Percentiles rank a stretch among this genome's conserved stretches.
Conservation (phyloP, 2,888 invertebrate genomes). For the Bellardia pandia region DNA sequence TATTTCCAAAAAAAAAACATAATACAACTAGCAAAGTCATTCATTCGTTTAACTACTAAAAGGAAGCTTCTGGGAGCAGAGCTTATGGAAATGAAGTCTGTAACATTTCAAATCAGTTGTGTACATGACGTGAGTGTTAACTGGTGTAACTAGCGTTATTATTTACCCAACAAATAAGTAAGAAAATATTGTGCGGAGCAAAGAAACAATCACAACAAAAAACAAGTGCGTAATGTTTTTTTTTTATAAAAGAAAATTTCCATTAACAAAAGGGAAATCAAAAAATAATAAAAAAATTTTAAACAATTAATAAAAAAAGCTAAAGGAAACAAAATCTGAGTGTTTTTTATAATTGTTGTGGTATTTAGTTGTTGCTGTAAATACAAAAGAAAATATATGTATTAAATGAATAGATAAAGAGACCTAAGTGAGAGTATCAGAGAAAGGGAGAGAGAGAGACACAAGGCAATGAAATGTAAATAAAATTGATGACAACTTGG, state of each 20-base stretch:
- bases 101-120: conserved; percentile 67
- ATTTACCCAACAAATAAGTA: neutral
- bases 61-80: conserved; percentile 60
- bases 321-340: conserved; percentile 12
- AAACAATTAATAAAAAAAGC: neutral
- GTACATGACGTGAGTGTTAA: conserved; percentile 66
- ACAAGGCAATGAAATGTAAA: neutral
- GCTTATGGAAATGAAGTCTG: conserved; percentile 62
- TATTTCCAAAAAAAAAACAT: neutral
- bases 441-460: neutral
- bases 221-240: conserved; percentile 33
- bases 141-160: conserved; percentile 30
- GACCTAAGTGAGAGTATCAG: neutral
- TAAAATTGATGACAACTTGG: conserved; percentile 35
- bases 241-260: conserved; percentile 5
- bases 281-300: neutral
- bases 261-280: neutral
- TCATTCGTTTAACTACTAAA: conserved; percentile 18
- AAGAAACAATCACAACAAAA: neutral
- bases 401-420: conserved; percentile 37
- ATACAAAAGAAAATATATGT: neutral
- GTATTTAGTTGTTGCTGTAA: conserved; percentile 58
- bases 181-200: conserved; percentile 28
- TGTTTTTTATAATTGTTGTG: conserved; percentile 51
- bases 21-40: neutral